These are phyloP conservation scores for Emesis russula DNA, from an alignment of 2,888 invertebrate species.

Conservation along the genomic window DNA sequence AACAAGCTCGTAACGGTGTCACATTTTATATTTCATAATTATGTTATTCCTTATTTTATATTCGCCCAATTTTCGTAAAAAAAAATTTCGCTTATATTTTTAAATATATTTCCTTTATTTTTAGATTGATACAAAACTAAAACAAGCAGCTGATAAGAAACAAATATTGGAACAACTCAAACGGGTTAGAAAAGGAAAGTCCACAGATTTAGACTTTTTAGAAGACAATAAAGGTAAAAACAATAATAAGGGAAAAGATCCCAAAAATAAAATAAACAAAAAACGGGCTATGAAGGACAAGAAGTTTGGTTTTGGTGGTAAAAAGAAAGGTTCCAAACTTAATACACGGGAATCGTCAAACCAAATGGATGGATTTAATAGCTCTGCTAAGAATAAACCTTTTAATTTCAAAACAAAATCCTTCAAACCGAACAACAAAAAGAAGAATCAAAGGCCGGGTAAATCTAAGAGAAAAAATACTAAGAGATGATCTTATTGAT, in stretches of 20 bases:
- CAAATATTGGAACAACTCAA: conserved; percentile 99
- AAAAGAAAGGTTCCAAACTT: conserved; percentile 99
- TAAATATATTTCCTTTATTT: conserved; percentile 74
- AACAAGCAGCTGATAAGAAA: conserved; percentile 99
- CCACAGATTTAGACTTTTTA: conserved; percentile 98
- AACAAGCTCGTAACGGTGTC: no score
- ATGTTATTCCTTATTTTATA: no score
- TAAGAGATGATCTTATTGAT: conserved; percentile 90
- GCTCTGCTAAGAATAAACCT: conserved; percentile 92
- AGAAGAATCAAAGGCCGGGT: conserved; percentile 95
- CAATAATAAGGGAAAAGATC: conserved; percentile 89
- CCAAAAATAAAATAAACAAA: conserved; percentile 92
- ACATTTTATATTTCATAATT: no score
- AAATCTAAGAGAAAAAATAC: conserved; percentile 95
- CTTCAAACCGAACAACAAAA: conserved; percentile 92
- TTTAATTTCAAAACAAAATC: conserved; percentile 93
- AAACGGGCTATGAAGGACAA: conserved; percentile 97
- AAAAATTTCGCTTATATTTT: no score
- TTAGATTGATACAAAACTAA: conserved; percentile 98
- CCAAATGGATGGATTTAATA: conserved; percentile 96
- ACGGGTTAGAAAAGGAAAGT: conserved; percentile 98
- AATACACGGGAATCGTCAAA: conserved; percentile 98
- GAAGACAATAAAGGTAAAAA: conserved; percentile 96
- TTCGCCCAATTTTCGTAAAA: no score
- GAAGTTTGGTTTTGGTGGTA: conserved; percentile 99